Evolutionary conservation across 2,113 vertebrate genomes (phyloP).

Genomic region (Lonchura striata): DNA sequence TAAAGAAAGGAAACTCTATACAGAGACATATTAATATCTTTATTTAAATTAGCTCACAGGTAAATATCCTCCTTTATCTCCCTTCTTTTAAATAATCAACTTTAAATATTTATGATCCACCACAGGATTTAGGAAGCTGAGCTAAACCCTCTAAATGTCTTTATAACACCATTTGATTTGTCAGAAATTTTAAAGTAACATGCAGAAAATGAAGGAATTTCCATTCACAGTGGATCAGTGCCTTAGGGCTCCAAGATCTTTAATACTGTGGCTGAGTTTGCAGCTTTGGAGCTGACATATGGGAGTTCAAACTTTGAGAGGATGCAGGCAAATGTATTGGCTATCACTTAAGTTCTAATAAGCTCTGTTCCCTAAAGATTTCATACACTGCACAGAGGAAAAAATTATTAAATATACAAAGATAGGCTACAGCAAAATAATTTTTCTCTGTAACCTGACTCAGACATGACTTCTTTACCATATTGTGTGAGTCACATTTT

Average conservation of each 20-base stretch:
- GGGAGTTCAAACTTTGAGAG: neutral
- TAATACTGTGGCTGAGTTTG: neutral
- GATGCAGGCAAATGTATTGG: neutral
- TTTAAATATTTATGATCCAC: conserved; percentile 16
- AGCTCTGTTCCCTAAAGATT: neutral
- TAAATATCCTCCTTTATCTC: conserved; percentile 1
- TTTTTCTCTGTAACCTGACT: neutral
- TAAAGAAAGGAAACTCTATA: neutral
- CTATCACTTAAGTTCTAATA: neutral
- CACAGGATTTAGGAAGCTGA: neutral
- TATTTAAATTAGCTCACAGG: neutral
- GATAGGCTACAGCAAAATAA: neutral
- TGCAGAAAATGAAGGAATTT: neutral
- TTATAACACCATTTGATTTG: neutral
- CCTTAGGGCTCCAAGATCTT: neutral
- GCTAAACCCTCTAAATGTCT: neutral
- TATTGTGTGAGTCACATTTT: neutral
- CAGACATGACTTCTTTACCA: neutral
- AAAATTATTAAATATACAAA: neutral
- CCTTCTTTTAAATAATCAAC: neutral
- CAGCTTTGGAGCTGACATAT: neutral
- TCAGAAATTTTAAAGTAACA: neutral
- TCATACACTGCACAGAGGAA: neutral
- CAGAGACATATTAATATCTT: neutral
- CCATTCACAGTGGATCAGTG: neutral